phyloP scores from a whole-genome alignment of 2,113 vertebrate species.

The Alaudala cheleensis region DNA sequence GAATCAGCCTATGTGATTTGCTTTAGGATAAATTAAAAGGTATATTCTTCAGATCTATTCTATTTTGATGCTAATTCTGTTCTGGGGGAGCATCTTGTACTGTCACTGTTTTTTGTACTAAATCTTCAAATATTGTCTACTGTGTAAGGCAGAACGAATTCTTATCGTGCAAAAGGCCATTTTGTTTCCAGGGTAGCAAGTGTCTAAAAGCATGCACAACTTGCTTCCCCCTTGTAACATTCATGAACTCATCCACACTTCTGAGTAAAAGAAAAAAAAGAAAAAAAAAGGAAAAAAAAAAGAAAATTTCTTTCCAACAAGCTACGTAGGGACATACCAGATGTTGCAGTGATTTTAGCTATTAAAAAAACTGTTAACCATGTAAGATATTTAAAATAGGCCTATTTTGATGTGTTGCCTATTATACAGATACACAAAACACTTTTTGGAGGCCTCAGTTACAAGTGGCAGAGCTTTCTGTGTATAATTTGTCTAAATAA shows the following conservation, averaged over 20 bases:
- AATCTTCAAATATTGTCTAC: conserved; percentile 89
- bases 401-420: conserved; percentile 99
- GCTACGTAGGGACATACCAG: conserved; percentile 85
- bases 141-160: conserved; percentile 87
- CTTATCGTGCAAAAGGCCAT: conserved; percentile 79
- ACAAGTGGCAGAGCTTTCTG: conserved; percentile 99
- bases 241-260: conserved; percentile 89
- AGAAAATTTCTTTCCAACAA: conserved; percentile 61
- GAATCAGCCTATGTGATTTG: conserved; percentile 86
- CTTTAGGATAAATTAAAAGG: conserved; percentile 90
- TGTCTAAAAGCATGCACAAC: conserved; percentile 94
- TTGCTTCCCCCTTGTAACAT: conserved; percentile 92
- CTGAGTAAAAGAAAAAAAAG: conserved; percentile 47
- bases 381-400: conserved; percentile 99
- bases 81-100: conserved; percentile 92
- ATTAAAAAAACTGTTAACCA: conserved; percentile 82
- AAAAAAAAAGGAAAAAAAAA: neutral
- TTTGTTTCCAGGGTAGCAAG: conserved; percentile 88
- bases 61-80: conserved; percentile 96
- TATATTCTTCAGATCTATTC: conserved; percentile 91
- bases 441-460: conserved; percentile 96
- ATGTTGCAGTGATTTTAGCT: conserved; percentile 93
- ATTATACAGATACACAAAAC: conserved; percentile 97
- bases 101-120: conserved; percentile 91
- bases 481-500: conserved; percentile 99